Percentiles rank a stretch among this genome's conserved stretches.
Conservation (phyloP, 2,797 vertebrate species). For the Gallinago stenura region DNA sequence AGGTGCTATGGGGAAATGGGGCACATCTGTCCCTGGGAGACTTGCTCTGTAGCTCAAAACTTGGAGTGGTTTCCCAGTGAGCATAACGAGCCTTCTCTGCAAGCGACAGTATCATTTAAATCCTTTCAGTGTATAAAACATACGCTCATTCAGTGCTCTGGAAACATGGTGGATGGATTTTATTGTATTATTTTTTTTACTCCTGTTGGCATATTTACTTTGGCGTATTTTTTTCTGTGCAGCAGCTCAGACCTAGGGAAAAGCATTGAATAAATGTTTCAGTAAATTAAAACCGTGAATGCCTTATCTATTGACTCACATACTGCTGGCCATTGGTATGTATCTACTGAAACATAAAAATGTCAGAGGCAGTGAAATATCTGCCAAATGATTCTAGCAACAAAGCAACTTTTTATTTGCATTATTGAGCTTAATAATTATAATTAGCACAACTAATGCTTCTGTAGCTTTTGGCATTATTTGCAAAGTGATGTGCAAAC, state of each 20-base stretch:
- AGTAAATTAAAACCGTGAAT: background rate
- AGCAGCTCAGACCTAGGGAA: background rate
- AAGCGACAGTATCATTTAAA: accelerated
- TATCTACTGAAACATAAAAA: background rate
- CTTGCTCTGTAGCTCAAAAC: background rate
- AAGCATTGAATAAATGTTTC: background rate
- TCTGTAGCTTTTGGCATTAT: background rate
- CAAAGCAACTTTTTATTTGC: background rate
- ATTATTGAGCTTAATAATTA: background rate
- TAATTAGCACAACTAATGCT: background rate
- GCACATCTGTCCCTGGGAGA: background rate
- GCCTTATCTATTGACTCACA: background rate
- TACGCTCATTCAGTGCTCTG: background rate
- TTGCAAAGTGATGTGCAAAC: background rate
- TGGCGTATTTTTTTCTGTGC: background rate
- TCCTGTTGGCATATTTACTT: background rate
- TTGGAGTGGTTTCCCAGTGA: background rate
- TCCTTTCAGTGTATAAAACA: background rate
- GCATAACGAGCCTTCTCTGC: background rate
- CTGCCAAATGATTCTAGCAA: background rate
- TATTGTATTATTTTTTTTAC: background rate
- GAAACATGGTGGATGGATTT: background rate
- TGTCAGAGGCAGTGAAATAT: background rate
- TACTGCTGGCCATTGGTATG: background rate
- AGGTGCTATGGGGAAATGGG: background rate